phyloP scores from a whole-genome alignment of 2,888 invertebrate genomes.

The Sminthurides aquaticus region DNA sequence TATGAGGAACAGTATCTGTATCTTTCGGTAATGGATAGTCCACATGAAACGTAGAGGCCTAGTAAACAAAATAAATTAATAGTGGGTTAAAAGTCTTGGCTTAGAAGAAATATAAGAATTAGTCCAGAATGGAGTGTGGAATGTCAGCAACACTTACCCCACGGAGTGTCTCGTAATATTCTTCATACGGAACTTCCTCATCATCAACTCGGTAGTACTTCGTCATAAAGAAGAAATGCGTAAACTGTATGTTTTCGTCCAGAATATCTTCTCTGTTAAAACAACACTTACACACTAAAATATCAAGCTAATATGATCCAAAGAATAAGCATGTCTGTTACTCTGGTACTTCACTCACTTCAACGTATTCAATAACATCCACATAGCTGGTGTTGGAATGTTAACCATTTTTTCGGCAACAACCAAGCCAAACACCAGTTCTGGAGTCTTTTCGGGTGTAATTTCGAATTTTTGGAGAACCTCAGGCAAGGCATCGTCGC shows the following conservation, averaged over 20 bases:
- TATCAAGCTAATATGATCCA: background rate
- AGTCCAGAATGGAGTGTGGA: too few species aligned
- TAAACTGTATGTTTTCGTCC: slow-evolving; percentile 10
- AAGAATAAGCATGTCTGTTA: background rate
- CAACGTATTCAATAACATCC: slow-evolving; percentile 13
- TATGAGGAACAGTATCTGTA: slow-evolving; percentile 18
- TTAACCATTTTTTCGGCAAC: slow-evolving; percentile 20
- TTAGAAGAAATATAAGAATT: too few species aligned
- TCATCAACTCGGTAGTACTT: slow-evolving; percentile 17
- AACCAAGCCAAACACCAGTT: slow-evolving; percentile 13
- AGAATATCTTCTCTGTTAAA: slow-evolving; percentile 17
- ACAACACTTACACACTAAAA: background rate
- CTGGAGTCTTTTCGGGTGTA: background rate
- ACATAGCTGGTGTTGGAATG: slow-evolving; percentile 16
- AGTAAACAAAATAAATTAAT: background rate
- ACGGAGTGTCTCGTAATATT: slow-evolving; percentile 15
- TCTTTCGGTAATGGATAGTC: slow-evolving; percentile 15
- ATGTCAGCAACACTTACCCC: slow-evolving; percentile 11
- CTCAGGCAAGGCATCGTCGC: background rate
- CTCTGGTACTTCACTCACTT: slow-evolving; percentile 8
- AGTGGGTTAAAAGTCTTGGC: too few species aligned
- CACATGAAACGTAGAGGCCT: slow-evolving; percentile 7
- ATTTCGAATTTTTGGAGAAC: slow-evolving; percentile 11
- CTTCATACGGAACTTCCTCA: slow-evolving; percentile 12
- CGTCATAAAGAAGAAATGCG: slow-evolving; percentile 17